Conservation (phyloP, 2,797 vertebrate species). For the Etheostoma nigrum region DNA sequence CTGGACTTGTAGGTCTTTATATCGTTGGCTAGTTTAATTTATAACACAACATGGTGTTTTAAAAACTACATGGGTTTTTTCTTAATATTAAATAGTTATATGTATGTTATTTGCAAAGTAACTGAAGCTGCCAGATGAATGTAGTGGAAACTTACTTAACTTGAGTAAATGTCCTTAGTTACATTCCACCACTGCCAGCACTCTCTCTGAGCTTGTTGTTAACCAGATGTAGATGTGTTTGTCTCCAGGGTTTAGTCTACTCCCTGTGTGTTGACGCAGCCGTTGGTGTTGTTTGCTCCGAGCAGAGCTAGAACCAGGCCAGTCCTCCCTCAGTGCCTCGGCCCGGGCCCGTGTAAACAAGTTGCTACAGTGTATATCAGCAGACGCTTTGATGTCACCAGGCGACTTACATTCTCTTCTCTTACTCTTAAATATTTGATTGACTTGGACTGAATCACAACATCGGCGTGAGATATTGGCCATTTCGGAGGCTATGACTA, state of each 20-base stretch:
- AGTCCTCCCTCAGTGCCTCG: slow-evolving; percentile 68
- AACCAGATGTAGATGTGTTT: slow-evolving; percentile 36
- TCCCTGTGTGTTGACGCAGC: slow-evolving; percentile 53
- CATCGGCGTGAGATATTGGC: slow-evolving; percentile 28
- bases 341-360: slow-evolving; percentile 80
- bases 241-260: slow-evolving; percentile 58
- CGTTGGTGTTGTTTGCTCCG: slow-evolving; percentile 64
- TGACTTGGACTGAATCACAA: slow-evolving; percentile 50
- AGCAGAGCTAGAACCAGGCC: slow-evolving; percentile 73
- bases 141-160: no score
- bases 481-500: neutral
- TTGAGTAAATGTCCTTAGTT: no score
- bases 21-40: no score
- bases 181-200: no score
- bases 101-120: no score
- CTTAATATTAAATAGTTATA: no score
- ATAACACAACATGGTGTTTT: no score
- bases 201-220: slow-evolving; percentile 10
- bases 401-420: slow-evolving; percentile 71
- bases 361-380: slow-evolving; percentile 74
- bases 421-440: slow-evolving; percentile 79
- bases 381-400: slow-evolving; percentile 76
- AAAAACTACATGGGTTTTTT: no score
- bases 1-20: no score
- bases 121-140: no score